phyloP scores from a whole-genome alignment of 2,113 vertebrate genomes.

The Nycticorax nycticorax region DNA sequence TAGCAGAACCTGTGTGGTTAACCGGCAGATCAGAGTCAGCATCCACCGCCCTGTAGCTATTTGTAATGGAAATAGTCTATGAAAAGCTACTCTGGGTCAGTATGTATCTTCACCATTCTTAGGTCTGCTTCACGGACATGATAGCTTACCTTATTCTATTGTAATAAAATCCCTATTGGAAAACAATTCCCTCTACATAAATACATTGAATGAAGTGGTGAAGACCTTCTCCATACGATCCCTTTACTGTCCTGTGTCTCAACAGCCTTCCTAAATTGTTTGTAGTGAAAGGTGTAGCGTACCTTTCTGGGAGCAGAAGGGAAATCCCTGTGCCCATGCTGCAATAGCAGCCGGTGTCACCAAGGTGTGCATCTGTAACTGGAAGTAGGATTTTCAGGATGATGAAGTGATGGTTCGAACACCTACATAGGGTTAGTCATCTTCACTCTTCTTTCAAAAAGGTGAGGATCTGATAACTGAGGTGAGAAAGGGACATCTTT shows the following conservation, averaged over 20 bases:
- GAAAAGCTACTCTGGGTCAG: not conserved
- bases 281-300: not conserved
- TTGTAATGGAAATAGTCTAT: not conserved
- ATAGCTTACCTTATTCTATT: not conserved
- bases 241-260: not conserved
- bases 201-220: not conserved
- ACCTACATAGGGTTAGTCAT: not conserved
- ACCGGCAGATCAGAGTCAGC: not conserved
- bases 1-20: not conserved
- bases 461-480: not conserved
- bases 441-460: not conserved
- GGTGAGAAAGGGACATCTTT: not conserved
- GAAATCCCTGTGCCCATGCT: not conserved
- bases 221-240: not conserved
- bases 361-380: not conserved
- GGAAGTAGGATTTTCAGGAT: not conserved
- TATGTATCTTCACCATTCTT: not conserved
- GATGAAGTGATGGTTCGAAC: not conserved
- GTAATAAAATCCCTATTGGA: not conserved
- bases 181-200: not conserved
- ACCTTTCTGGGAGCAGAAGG: not conserved
- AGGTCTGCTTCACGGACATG: accelerated
- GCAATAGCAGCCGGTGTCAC: not conserved
- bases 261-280: not conserved
- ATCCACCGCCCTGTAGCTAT: not conserved